phyloP scores from a whole-genome alignment of 2,113 vertebrate species.

The Cebus imitator region DNA sequence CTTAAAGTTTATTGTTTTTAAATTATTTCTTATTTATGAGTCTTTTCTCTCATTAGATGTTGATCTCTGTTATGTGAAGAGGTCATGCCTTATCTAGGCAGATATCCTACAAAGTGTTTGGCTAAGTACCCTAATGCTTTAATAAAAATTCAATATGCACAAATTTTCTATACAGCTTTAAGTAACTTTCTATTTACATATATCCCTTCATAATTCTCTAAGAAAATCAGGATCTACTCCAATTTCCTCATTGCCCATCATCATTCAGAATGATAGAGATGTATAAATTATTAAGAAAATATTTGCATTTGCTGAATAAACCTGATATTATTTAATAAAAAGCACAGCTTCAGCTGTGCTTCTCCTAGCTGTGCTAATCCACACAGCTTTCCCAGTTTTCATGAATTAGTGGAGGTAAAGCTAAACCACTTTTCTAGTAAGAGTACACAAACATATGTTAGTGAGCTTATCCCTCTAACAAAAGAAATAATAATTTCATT shows the following conservation, averaged over 20 bases:
- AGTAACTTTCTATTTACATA: neutral
- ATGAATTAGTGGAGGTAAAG: neutral
- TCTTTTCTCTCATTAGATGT: neutral
- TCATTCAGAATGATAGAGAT: neutral
- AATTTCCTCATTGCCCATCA: neutral
- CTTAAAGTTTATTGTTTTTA: neutral
- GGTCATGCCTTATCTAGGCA: neutral
- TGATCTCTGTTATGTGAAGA: neutral
- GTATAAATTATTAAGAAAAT: neutral
- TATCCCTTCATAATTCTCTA: conserved; percentile 6
- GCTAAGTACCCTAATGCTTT: neutral
- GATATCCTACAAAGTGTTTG: neutral
- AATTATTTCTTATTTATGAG: conserved; percentile 15
- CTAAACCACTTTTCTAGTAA: neutral
- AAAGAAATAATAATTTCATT: neutral
- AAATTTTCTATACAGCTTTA: neutral
- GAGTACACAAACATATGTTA: conserved; percentile 16
- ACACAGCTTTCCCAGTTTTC: neutral
- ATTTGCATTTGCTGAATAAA: neutral
- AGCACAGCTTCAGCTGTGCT: neutral
- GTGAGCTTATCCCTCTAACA: neutral
- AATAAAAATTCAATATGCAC: conserved; percentile 11
- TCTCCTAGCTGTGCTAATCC: neutral
- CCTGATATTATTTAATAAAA: neutral
- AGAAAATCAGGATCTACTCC: neutral